These are phyloP conservation scores for Diarsia mendica DNA, from an alignment of 2,888 invertebrate species.

Conservation along the genomic window DNA sequence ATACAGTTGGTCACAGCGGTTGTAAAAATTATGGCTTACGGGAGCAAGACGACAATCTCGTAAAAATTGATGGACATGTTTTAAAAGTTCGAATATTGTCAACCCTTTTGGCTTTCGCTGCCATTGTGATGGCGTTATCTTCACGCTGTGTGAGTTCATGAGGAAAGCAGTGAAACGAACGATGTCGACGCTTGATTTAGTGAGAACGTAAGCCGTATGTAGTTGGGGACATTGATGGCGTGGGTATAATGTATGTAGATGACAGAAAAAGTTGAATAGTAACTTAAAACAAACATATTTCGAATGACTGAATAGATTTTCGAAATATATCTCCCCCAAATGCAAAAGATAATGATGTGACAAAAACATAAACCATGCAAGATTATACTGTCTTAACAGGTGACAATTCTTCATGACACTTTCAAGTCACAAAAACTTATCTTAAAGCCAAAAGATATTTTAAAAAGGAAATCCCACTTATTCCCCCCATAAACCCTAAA, in stretches of 20 bases:
- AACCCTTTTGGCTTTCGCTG: slow-evolving; percentile 59
- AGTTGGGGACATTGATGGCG: background rate
- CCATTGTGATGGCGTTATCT: slow-evolving; percentile 57
- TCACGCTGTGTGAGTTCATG: slow-evolving; percentile 51
- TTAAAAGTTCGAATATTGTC: slow-evolving; percentile 61
- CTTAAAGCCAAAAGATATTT: slow-evolving; percentile 12
- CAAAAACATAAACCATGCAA: slow-evolving; percentile 6
- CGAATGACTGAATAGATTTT: background rate
- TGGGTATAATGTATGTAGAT: slow-evolving; percentile 7
- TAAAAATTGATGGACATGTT: slow-evolving; percentile 67
- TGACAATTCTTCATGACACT: slow-evolving; percentile 59
- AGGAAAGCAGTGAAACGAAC: slow-evolving; percentile 38
- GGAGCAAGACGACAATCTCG: slow-evolving; percentile 57
- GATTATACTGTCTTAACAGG: slow-evolving; percentile 27
- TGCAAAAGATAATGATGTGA: slow-evolving; percentile 4
- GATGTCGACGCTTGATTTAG: slow-evolving; percentile 47
- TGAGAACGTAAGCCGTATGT: slow-evolving; percentile 54
- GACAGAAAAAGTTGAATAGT: slow-evolving; percentile 5
- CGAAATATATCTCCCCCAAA: background rate
- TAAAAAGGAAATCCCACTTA: slow-evolving; percentile 45
- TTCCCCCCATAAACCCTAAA: slow-evolving; percentile 39
- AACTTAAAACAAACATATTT: background rate
- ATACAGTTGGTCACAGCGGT: slow-evolving; percentile 76
- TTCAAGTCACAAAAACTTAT: slow-evolving; percentile 52
- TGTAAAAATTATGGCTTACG: slow-evolving; percentile 74